phyloP scores from a whole-genome alignment of 2,113 vertebrate species.

The Glaucidium brasilianum region DNA sequence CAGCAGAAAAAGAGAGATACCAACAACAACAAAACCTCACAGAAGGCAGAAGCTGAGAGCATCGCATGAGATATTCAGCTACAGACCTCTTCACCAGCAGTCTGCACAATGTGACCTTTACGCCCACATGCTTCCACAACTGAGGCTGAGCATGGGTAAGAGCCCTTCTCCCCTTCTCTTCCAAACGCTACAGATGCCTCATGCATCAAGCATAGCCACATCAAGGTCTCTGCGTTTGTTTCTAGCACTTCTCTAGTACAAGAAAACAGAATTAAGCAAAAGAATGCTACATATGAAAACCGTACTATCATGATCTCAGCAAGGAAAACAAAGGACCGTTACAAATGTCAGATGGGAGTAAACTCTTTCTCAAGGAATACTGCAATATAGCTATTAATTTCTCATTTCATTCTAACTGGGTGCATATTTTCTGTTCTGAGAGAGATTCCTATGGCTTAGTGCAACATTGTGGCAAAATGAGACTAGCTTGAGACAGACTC shows the following conservation, averaged over 20 bases:
- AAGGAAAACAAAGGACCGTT: not conserved
- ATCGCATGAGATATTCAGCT: not conserved
- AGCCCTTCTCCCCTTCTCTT: not conserved
- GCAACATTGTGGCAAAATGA: conserved; percentile 10
- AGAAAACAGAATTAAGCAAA: not conserved
- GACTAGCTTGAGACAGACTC: not conserved
- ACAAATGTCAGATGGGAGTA: not conserved
- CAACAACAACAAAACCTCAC: not conserved
- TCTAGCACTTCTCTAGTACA: not conserved
- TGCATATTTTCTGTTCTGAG: not conserved
- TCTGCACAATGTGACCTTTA: not conserved
- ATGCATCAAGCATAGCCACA: not conserved
- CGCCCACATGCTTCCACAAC: fast-evolving
- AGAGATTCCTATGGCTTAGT: not conserved
- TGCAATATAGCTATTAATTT: not conserved
- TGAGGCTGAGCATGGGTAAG: not conserved
- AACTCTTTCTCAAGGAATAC: not conserved
- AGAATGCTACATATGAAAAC: not conserved
- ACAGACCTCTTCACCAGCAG: not conserved
- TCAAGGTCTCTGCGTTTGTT: not conserved
- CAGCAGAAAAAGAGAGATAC: not conserved
- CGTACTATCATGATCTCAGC: not conserved
- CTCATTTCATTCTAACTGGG: not conserved
- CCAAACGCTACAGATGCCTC: not conserved
- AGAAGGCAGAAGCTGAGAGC: not conserved